Evolutionary conservation across 2,888 invertebrate species (phyloP), one percentile per base, ranked within the genome.

Genomic region (Steinernema carpocapsae): DNA sequence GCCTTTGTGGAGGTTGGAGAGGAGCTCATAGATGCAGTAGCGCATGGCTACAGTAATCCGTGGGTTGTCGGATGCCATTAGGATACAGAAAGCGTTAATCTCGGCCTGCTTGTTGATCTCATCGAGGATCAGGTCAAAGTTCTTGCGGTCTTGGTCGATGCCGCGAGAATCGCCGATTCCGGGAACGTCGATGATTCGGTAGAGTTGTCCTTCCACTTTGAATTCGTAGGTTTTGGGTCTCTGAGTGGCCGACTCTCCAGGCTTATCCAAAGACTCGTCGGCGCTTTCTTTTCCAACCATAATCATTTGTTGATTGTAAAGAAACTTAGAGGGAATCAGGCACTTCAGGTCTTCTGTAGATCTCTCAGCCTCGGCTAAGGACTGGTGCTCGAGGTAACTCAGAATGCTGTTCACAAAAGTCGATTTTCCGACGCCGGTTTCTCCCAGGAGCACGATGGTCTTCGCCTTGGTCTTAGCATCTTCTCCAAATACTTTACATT

Each of bases 91-190:
- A 17, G 74, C 80, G 71, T 79, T 77, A 6, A 80, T 51, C 52
- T 78, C 77, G 32, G 72, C 73, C 51, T 74, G 29, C 17, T n/a
- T 37, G 26, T 64, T 42, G 45, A 76, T 29, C 43, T 70, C 56
- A 14, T 42, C 37, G 12, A 79, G 46, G 42, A 77, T 79, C n/a
- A 64, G 70, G 32, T 59, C 70, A 70, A 80, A 77, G 72, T 84
- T 84, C 32, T 56, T 52, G 37, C 79, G 79, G 71, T 84, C 84
- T 51, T 79, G 76, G 7, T 79, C 80, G 17, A 78, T 26, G 1
- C 84, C 84, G 0, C 76, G 32, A 4, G 78, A 78, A 72, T 84
- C 84, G n/a, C 81, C 83, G 14, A 84, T 77, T 4, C 84, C 84
- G 3, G 84, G 84, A 4, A 83, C 84, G 73, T 84, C 84, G 48